Evolutionary conservation across 2,797 vertebrate species (phyloP).

Genomic region (Falco concolor): DNA sequence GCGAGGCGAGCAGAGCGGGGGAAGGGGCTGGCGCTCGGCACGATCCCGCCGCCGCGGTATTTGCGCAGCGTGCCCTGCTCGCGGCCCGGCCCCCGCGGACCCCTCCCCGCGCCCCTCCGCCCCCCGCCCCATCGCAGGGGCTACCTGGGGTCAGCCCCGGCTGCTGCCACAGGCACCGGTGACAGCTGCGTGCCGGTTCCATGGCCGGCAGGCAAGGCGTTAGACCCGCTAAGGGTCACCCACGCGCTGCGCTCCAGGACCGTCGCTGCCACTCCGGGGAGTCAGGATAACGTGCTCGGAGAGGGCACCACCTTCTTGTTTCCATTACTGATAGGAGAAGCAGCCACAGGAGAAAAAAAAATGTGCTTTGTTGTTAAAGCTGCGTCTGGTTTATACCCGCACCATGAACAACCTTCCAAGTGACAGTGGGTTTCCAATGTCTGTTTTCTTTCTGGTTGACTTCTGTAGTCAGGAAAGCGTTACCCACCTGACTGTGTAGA

Average conservation of each 20-base stretch:
- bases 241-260: background rate
- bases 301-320: background rate
- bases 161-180: rapidly evolving
- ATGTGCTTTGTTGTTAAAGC: background rate
- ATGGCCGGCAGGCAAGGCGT: rapidly evolving
- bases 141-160: background rate
- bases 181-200: background rate
- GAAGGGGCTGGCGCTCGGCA: background rate
- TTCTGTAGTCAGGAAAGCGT: background rate
- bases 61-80: background rate
- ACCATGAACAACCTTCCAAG: background rate
- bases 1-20: rapidly evolving
- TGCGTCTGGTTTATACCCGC: background rate
- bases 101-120: too few species aligned
- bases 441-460: background rate
- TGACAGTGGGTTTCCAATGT: background rate
- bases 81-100: background rate
- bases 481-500: background rate
- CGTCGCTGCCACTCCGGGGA: background rate
- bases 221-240: background rate
- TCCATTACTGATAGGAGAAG: background rate
- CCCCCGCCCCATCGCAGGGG: too few species aligned
- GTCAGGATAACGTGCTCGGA: background rate
- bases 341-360: background rate
- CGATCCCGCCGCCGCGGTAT: rapidly evolving